phyloP scores from a whole-genome alignment of 2,888 invertebrate genomes.

The Tipula vernalis region DNA sequence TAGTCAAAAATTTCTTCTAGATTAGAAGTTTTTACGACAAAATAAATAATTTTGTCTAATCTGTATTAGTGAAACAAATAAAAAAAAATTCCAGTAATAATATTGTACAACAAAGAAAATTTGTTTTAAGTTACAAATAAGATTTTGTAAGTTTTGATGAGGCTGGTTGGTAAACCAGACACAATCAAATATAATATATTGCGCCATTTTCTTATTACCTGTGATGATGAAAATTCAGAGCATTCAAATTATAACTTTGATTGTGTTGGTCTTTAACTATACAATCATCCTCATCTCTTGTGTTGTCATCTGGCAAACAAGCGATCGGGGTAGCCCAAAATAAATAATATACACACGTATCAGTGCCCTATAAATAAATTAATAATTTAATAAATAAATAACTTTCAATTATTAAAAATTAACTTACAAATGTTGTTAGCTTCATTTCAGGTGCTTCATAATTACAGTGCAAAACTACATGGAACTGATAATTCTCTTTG shows the following conservation, averaged over 20 bases:
- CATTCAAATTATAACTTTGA: constrained; percentile 27
- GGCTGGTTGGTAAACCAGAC: no score
- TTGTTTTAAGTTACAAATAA: neutral
- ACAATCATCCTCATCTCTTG: constrained; percentile 25
- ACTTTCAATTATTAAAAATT: neutral
- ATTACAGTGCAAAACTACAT: constrained; percentile 29
- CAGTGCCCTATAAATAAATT: constrained; percentile 22
- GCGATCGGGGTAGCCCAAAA: constrained; percentile 28
- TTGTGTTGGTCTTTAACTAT: constrained; percentile 25
- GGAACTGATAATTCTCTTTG: constrained; percentile 23
- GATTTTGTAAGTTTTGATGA: no score
- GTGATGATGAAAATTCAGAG: constrained; percentile 30
- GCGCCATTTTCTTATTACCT: constrained; percentile 17
- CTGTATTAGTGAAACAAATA: no score
- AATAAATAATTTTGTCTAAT: neutral
- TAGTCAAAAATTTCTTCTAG: neutral
- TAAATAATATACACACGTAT: constrained; percentile 28
- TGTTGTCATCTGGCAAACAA: constrained; percentile 28
- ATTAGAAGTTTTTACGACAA: neutral
- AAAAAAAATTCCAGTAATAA: no score
- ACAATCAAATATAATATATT: no score
- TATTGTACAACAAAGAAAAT: no score
- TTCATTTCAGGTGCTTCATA: constrained; percentile 26
- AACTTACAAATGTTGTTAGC: constrained; percentile 27
- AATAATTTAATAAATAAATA: constrained; percentile 7